Evolutionary conservation across 1,140 invertebrate species (phyloP), one percentile per base, ranked within the genome.

Genomic region (Mactra quadrangularis): DNA sequence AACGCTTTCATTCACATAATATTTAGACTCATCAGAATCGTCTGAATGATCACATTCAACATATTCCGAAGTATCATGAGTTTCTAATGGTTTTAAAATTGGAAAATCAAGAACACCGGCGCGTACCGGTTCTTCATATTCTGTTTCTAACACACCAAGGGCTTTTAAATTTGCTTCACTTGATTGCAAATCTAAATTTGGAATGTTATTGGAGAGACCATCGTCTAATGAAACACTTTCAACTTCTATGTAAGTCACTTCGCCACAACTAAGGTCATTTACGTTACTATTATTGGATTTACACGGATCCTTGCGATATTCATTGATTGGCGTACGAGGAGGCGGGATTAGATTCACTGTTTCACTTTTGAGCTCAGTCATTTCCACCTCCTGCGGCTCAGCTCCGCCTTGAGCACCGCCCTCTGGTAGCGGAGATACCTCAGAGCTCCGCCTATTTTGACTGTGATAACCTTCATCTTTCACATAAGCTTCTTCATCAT

Each of bases 381-480:
- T 70, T 68, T 81, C 77, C 22, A 81, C 62, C n/a, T 25, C 60
- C n/a, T 71, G 22, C 9, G 38, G n/a, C 11, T 50, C 64, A 4
- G 35, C 6, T 0, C 35, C 77, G n/a, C 77, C 77, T 27, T 78
- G 76, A 38, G 64, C 60, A 25, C 45, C 60, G 2, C 47, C 64
- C n/a, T 66, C 66, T 9, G 53, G 19, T 11, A 9, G 45, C 3
- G 77, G 60, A n/a, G 52, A 22, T 35, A 81, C 25, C 57, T 81
- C 77, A 6, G 77, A 81, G 60, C 77, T 81, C 22, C 62, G 45
- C 31, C 77, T 55, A 60, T 81, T 81, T 31, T 81, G 77, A 55
- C 77, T 81, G 29, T 81, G 77, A 25, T 81, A 81, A 2, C 77
- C 77, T 57, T 81, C 77, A 33, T 81, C 77, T 31, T 68, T 70